Evolutionary conservation across 1,140 invertebrate species (phyloP).

Genomic region (Trigoniulus corallinus): DNA sequence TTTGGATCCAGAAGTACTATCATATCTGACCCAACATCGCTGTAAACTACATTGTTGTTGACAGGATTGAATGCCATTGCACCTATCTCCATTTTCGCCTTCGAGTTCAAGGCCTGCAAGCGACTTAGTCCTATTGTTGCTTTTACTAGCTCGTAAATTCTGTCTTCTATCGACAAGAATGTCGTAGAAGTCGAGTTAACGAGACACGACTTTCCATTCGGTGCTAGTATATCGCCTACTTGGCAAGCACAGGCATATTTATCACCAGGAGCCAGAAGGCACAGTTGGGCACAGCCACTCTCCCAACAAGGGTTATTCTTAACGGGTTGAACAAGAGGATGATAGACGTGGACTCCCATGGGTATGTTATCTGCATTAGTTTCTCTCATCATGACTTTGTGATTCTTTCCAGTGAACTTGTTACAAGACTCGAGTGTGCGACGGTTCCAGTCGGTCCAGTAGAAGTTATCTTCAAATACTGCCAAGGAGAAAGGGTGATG

Average conservation of each 20-base stretch:
- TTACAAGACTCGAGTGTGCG: slow-evolving; percentile 19
- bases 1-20: neutral
- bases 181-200: slow-evolving; percentile 13
- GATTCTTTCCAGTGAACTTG: slow-evolving; percentile 26
- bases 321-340: slow-evolving; percentile 22
- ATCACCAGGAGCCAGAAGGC: slow-evolving; percentile 44
- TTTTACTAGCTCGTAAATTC: neutral
- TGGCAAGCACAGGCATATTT: slow-evolving; percentile 59
- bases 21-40: slow-evolving; percentile 8
- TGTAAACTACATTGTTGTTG: slow-evolving; percentile 7
- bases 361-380: slow-evolving; percentile 16
- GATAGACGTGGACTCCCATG: slow-evolving; percentile 27
- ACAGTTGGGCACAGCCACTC: slow-evolving; percentile 56
- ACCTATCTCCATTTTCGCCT: neutral
- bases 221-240: slow-evolving; percentile 26
- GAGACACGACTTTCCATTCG: slow-evolving; percentile 22
- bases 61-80: slow-evolving; percentile 10
- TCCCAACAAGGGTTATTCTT: slow-evolving; percentile 49
- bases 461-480: slow-evolving; percentile 71
- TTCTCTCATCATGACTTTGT: slow-evolving; percentile 19
- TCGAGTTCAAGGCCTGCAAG: neutral
- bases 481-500: slow-evolving; percentile 60
- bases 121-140: neutral
- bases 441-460: slow-evolving; percentile 62
- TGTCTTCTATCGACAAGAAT: neutral